Evolutionary conservation across 2,797 vertebrate genomes (phyloP).

Genomic region (Paratrypauchen microcephalus): DNA sequence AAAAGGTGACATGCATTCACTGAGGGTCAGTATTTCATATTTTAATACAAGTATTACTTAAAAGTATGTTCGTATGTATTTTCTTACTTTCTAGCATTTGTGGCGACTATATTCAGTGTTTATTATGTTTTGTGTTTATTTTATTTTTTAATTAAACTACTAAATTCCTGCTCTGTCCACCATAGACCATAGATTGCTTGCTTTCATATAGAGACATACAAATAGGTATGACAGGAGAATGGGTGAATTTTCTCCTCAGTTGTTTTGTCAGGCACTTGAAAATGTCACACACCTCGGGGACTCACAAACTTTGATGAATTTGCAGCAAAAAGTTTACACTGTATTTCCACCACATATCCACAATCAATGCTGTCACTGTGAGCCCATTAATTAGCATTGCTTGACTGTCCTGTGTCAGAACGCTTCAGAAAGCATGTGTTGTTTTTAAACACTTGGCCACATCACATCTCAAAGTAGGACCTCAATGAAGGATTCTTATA

Average conservation of each 20-base stretch:
- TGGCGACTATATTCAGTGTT: no score
- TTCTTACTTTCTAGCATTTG: no score
- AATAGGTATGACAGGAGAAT: constrained; percentile 41
- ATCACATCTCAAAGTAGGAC: constrained; percentile 61
- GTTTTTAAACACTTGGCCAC: constrained; percentile 37
- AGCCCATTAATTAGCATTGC: constrained; percentile 53
- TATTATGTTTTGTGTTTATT: no score
- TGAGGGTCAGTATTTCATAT: neutral
- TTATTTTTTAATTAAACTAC: no score
- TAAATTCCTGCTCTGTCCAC: neutral
- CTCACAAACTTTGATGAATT: constrained; percentile 44
- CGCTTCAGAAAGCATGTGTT: constrained; percentile 24
- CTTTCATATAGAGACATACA: constrained; percentile 19
- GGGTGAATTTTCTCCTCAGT: constrained; percentile 31
- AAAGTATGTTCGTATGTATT: neutral
- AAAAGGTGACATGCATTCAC: neutral
- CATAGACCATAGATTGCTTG: neutral
- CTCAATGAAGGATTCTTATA: constrained; percentile 53
- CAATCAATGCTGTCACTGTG: constrained; percentile 45
- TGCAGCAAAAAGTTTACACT: constrained; percentile 44
- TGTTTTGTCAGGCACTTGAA: constrained; percentile 31
- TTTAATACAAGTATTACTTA: no score
- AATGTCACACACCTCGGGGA: constrained; percentile 46
- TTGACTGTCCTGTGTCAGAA: constrained; percentile 45
- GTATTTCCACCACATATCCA: constrained; percentile 31